Evolutionary conservation across 1,140 invertebrate genomes (phyloP), one percentile per base, ranked within the genome.

Genomic region (Drosophila equinoxialis): DNA sequence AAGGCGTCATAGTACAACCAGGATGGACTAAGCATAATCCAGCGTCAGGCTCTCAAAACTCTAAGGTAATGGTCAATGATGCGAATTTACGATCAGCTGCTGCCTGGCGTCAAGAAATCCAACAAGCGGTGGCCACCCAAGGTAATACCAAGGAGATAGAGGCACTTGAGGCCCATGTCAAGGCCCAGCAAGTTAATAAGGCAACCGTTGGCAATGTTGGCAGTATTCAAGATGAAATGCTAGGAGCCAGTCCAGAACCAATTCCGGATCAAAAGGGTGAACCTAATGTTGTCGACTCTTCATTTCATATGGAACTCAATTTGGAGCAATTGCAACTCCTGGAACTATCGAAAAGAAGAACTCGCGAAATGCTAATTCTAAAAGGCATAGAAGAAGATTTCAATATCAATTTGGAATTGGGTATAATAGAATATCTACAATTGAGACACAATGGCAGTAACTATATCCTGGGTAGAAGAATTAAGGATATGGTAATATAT

Each of bases 1-100:
- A 65, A 11, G 86, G 83, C 3, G 73, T 89, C 4, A 71, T 91
- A 23, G 84, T 85, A 48, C 90, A 91, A 7, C 90, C 90, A 0
- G 20, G 1, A 0, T 91, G 90, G 90, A 87, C 86, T 0, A 65
- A 67, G 26, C 42, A 68, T 10, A 14, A 6, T 1, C 14, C 41
- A 62, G 20, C 14, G 1, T 1, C 26, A 20, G 10, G 13, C 8
- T 20, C 30, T 45, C 23, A 6, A 17, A 6, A 3, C 17, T 41
- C 37, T 45, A 39, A 57, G 6, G 42, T 80, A 2, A 77, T 91
- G 0, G 75, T 58, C 14, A 37, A 76, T 26, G 1, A 70, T 1
- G 6, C 70, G 6, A 33, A 65, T 3, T 39, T 91, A 0, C 37
- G 26, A 10, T 74, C 75, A 13, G 71, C 80, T 0, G 26, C 73